These are phyloP conservation scores for Zaprionus ornatus DNA, from an alignment of 1,140 invertebrate genomes.

Conservation along the genomic window DNA sequence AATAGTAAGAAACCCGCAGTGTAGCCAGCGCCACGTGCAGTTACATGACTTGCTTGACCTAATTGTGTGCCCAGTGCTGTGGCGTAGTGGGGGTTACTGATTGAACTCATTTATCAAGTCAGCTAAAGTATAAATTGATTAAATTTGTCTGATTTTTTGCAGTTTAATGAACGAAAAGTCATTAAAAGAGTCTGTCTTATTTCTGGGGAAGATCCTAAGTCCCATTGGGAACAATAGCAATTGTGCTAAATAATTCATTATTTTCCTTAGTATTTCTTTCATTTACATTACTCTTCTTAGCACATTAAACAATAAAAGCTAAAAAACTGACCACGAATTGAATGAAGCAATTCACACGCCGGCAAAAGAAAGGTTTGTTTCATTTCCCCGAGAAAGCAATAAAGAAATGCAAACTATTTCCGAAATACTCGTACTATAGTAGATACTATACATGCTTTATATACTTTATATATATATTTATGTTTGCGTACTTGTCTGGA, in stretches of 20 bases:
- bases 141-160: neutral
- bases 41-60: conserved; percentile 51
- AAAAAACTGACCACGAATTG: neutral
- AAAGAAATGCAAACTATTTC: conserved; percentile 62
- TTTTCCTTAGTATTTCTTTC: neutral
- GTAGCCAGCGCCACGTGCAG: neutral
- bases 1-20: neutral
- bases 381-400: conserved; percentile 50
- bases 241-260: neutral
- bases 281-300: neutral
- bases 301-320: neutral
- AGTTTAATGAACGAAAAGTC: neutral
- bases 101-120: neutral
- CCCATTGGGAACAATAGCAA: neutral
- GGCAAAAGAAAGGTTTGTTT: conserved; percentile 13
- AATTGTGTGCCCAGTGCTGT: conserved; percentile 16
- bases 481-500: conserved; percentile 24
- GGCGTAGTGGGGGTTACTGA: neutral
- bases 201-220: neutral
- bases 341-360: conserved; percentile 24
- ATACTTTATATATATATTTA: neutral
- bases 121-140: neutral
- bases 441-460: neutral
- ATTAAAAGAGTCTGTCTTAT: too few species aligned
- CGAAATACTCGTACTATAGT: conserved; percentile 43